These are phyloP conservation scores for Dromaius novaehollandiae DNA, from an alignment of 2,113 vertebrate species.

Conservation along the genomic window DNA sequence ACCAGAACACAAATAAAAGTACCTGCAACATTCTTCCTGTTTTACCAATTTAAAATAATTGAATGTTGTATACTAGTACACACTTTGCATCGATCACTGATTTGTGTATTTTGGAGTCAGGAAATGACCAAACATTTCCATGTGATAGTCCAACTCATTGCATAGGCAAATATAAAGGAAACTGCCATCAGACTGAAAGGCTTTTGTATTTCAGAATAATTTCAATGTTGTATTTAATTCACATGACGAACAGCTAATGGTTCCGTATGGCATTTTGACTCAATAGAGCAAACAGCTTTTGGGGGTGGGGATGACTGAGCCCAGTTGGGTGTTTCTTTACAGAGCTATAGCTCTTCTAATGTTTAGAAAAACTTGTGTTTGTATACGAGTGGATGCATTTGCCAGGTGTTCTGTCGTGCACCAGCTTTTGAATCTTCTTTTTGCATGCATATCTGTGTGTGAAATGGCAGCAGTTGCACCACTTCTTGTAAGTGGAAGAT, in stretches of 20 bases:
- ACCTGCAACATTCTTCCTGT: not conserved
- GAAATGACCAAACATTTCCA: not conserved
- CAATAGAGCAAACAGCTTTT: not conserved
- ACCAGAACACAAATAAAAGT: not conserved
- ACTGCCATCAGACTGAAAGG: not conserved
- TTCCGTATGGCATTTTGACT: not conserved
- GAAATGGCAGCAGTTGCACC: not conserved
- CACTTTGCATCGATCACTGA: not conserved
- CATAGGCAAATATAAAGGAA: not conserved
- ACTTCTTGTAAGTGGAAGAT: not conserved
- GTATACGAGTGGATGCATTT: not conserved
- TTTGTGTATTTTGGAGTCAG: constrained; percentile 42
- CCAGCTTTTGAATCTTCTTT: not conserved
- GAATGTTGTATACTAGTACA: not conserved
- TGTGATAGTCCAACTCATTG: not conserved
- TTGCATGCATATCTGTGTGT: not conserved
- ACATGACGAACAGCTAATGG: not conserved
- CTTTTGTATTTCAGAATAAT: not conserved
- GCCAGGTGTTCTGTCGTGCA: rapidly evolving
- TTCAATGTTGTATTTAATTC: not conserved
- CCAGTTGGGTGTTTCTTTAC: not conserved
- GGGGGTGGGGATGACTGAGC: not conserved
- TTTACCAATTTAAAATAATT: constrained; percentile 27
- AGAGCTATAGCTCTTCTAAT: rapidly evolving
- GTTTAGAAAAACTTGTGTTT: not conserved